phyloP scores from a whole-genome alignment of 1,140 invertebrate species.

The Drosophila fuyamai region DNA sequence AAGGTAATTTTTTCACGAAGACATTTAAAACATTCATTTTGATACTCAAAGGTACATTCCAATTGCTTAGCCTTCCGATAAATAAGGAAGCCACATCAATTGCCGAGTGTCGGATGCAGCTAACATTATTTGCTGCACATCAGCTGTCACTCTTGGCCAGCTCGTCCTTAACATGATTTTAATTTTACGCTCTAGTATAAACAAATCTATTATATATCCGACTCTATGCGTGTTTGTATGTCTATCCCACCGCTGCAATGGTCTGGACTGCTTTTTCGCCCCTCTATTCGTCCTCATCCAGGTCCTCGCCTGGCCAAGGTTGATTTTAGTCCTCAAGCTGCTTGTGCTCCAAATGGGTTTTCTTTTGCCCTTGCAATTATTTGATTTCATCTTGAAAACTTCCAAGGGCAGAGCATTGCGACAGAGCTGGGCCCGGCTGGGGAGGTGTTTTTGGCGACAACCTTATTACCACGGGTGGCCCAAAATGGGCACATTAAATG shows the following conservation, averaged over 20 bases:
- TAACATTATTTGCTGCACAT: constrained; percentile 7
- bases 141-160: constrained; percentile 7
- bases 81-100: constrained; percentile 1
- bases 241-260: constrained; percentile 21
- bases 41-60: constrained; percentile 39
- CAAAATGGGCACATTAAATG: constrained; percentile 77
- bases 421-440: constrained; percentile 32
- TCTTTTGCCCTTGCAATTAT: constrained; percentile 71
- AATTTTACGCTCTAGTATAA: constrained; percentile 58
- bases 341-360: constrained; percentile 80
- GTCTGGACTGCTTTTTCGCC: constrained; percentile 3
- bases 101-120: neutral
- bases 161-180: constrained; percentile 39
- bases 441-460: constrained; percentile 58
- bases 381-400: constrained; percentile 80
- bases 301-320: constrained; percentile 43
- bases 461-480: constrained; percentile 66
- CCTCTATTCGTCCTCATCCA: constrained; percentile 20
- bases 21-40: constrained; percentile 34
- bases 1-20: neutral
- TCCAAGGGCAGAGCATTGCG: constrained; percentile 32
- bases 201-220: constrained; percentile 33
- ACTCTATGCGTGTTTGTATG: constrained; percentile 26
- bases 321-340: constrained; percentile 64
- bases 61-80: neutral